Evolutionary conservation across 2,797 vertebrate species (phyloP), one percentile per base, ranked within the genome.

Genomic region (Bradypodion pumilum): DNA sequence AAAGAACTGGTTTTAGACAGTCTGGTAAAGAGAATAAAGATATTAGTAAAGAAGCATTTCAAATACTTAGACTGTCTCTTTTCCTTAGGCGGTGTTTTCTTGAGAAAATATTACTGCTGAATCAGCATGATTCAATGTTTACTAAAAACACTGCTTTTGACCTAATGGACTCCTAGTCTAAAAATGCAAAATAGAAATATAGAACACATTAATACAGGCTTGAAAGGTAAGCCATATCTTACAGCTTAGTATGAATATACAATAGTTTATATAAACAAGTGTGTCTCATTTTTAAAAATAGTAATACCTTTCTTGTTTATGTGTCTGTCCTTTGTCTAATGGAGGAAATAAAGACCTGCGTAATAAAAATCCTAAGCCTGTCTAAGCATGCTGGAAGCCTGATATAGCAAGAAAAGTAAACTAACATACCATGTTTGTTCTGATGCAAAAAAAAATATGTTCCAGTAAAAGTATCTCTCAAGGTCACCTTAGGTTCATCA

Each of bases 401-500:
- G 82, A 35, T 87, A 79, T 89, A 82, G 83, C 83, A 46, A 85
- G 66, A 90, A 92, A 16, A 81, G 44, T 84, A 79, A 79, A 56
- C 59, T 1, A 81, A 19, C 65, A 88, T 94, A 93, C 85, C 75
- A 37, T 88, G 84, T 60, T 89, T 84, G 82, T 72, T 83, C 59
- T 86, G 86, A 91, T 9, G 84, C 85, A 85, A 90, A 80, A 69
- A 69, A 70, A 0, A 63, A 63, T 74, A 88, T 42, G 37, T 85
- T 90, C 84, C 73, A 89, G 86, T 89, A 79, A 90, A 42, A 88
- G 82, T 92, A 75, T 85, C 19, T 82, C 89, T 90, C 78, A 84
- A 90, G 86, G 75, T 93, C 90, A 91, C 27, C 42, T 90, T 89
- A 75, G 1, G 3, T 91, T 92, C 88, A 90, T 90, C 72, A 66